Percentiles rank a stretch among this genome's conserved stretches.
phyloP scores from a whole-genome alignment of 2,888 invertebrate genomes.

The Enchytraeus crypticus region DNA sequence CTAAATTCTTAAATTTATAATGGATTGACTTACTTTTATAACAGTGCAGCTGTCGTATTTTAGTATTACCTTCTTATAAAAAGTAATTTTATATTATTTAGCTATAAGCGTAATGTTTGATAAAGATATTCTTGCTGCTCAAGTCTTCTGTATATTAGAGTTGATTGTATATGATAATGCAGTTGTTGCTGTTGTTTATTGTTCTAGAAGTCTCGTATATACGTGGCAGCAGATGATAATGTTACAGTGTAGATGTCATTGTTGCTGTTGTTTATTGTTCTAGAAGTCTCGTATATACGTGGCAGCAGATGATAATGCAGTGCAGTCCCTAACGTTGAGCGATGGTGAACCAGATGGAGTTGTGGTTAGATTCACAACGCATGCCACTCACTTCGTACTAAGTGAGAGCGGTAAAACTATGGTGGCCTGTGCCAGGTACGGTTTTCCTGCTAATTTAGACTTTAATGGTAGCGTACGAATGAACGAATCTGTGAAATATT shows the following conservation, averaged over 20 bases:
- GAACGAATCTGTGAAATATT: too few species aligned
- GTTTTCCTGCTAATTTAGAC: not conserved
- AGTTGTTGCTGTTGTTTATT: not conserved
- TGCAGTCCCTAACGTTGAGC: constrained; percentile 74
- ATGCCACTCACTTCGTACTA: constrained; percentile 72
- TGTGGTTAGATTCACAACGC: constrained; percentile 74
- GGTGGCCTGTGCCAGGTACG: constrained; percentile 59
- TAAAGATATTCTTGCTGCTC: too few species aligned
- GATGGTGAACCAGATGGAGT: constrained; percentile 70
- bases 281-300: constrained; percentile 61
- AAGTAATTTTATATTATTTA: too few species aligned
- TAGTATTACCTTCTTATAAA: too few species aligned
- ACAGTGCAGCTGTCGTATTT: too few species aligned
- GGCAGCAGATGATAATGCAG: constrained; percentile 73
- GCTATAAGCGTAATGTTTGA: too few species aligned
- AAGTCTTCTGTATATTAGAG: too few species aligned
- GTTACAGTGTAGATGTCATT: too few species aligned
- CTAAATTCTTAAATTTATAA: too few species aligned
- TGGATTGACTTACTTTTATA: too few species aligned
- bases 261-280: constrained; percentile 27
- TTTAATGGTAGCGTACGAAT: too few species aligned
- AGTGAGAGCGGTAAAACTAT: constrained; percentile 59
- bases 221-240: constrained; percentile 76
- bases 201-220: constrained; percentile 55
- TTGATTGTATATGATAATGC: too few species aligned